Conservation (phyloP, 2,888 invertebrate genomes). For the Drosophila anomalipes region DNA sequence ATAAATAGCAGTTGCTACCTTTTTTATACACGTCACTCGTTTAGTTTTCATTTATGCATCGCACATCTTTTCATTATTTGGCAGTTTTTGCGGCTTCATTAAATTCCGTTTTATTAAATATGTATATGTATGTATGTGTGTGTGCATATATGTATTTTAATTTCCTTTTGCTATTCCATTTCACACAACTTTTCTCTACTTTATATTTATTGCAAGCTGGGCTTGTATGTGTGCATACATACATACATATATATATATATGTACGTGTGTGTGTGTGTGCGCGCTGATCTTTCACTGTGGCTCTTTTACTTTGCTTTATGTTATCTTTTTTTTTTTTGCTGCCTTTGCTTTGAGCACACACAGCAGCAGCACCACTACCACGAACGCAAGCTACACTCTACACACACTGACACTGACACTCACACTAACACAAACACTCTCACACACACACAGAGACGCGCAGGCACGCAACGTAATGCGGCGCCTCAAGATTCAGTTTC, state of each 20-base stretch:
- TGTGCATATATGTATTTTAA: slow-evolving; percentile 35
- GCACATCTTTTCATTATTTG: slow-evolving; percentile 59
- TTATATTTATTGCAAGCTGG: slow-evolving; percentile 65
- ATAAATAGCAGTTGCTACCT: slow-evolving; percentile 70
- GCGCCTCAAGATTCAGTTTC: slow-evolving; percentile 67
- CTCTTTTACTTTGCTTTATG: slow-evolving; percentile 71
- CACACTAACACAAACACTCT: slow-evolving; percentile 30
- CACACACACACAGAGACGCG: slow-evolving; percentile 39
- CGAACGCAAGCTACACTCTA: slow-evolving; percentile 18
- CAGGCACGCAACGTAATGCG: slow-evolving; percentile 75
- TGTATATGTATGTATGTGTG: slow-evolving; percentile 4
- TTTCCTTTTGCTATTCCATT: slow-evolving; percentile 61
- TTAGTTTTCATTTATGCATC: slow-evolving; percentile 69
- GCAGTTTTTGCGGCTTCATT: slow-evolving; percentile 67
- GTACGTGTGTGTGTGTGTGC: slow-evolving; percentile 21
- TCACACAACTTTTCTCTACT: slow-evolving; percentile 67
- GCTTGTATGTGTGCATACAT: slow-evolving; percentile 23
- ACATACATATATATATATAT: not conserved
- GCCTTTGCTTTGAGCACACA: slow-evolving; percentile 55
- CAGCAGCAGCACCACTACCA: slow-evolving; percentile 37
- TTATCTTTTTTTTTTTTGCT: slow-evolving; percentile 70
- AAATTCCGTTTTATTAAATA: slow-evolving; percentile 54
- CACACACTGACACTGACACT: slow-evolving; percentile 24
- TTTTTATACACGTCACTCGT: slow-evolving; percentile 65
- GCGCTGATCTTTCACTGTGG: slow-evolving; percentile 73